Base-by-base conservation (phyloP, 2,113 vertebrate genomes). In the Dermatemys mawii region DNA sequence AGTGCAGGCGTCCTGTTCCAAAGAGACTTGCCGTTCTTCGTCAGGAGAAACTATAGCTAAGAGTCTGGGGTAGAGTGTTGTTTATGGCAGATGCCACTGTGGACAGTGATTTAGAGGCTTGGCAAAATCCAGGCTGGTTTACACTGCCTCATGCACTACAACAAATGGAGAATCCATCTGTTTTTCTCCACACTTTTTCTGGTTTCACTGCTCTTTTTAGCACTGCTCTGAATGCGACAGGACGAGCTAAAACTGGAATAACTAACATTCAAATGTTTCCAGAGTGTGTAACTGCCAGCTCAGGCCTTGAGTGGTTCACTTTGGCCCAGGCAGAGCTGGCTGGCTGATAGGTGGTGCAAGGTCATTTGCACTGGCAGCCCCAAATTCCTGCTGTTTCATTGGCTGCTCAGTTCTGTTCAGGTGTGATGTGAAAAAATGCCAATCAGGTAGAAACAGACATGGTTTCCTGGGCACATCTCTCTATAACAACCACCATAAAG, bases 401-500 rank as follows among this genome's bases (percentile, higher is more conserved):
- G 2, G 86, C 53, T 21, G 89, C 78, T 73, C 54, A 1, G 48
- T 76, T 60, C 93, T 41, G 79, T 88, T 88, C 81, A 41, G 81
- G 54, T 17, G 50, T 5, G 76, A 51, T 55, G 70, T 63, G 96
- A 92, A 46, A 94, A 94, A 81, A 90, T 85, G 91, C 76, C 93
- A 87, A 81, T 14, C 80, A n/a, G 0, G 4, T 76, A 89, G 80
- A 46, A 88, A 89, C 78, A 91, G 96, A 96, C 97, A 95, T 96
- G 89, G 84, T 95, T 97, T 95, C 93, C 92, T 95, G 57, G 90
- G 90, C 90, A 86, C 96, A 96, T 95, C 86, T 16, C 50, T 3
- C n/a, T 91, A 87, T 96, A 96, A 96, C 85, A 96, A 96, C 86
- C 93, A 96, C 63, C 41, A 91, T 95, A 90, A 90, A 93, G 92